A percentile compares a stretch with the other conserved stretches of the same genome.
phyloP scores from a whole-genome alignment of 2,113 vertebrate genomes.

The Gulo gulo region DNA sequence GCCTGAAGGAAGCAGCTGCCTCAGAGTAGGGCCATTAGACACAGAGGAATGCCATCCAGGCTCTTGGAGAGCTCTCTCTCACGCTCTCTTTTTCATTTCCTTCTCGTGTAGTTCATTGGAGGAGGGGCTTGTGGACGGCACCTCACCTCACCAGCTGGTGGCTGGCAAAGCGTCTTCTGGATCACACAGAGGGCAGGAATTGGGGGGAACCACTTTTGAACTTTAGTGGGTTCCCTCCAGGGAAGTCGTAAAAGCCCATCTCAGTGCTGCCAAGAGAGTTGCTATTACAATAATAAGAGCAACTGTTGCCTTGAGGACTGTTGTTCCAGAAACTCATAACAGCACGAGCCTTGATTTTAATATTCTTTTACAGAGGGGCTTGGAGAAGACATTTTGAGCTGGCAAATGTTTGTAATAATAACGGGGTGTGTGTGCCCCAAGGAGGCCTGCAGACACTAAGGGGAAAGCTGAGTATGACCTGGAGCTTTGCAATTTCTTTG shows the following conservation, averaged over 20 bases:
- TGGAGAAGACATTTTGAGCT: slow-evolving; percentile 57
- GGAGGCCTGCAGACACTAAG: slow-evolving; percentile 17
- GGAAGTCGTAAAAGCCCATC: neutral
- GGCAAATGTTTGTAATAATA: slow-evolving; percentile 63
- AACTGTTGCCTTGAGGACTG: slow-evolving; percentile 62
- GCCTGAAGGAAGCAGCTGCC: neutral
- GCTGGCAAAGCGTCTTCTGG: neutral
- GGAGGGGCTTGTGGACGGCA: neutral
- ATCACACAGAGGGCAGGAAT: neutral
- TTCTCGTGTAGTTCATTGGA: neutral
- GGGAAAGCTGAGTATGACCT: neutral
- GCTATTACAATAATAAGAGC: slow-evolving; percentile 45
- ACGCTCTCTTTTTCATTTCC: neutral
- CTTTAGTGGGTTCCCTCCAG: slow-evolving; percentile 33
- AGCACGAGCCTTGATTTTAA: slow-evolving; percentile 60
- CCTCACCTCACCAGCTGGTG: neutral
- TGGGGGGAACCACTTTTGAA: neutral
- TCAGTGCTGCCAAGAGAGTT: slow-evolving; percentile 43
- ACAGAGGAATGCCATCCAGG: neutral
- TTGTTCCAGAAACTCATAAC: slow-evolving; percentile 64
- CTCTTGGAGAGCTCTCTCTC: neutral
- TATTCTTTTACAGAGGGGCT: slow-evolving; percentile 59
- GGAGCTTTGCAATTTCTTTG: slow-evolving; percentile 41
- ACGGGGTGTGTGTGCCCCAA: slow-evolving; percentile 13
- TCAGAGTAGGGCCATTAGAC: neutral